Conservation (phyloP, 2,888 invertebrate species). For the Perizoma affinitatum region DNA sequence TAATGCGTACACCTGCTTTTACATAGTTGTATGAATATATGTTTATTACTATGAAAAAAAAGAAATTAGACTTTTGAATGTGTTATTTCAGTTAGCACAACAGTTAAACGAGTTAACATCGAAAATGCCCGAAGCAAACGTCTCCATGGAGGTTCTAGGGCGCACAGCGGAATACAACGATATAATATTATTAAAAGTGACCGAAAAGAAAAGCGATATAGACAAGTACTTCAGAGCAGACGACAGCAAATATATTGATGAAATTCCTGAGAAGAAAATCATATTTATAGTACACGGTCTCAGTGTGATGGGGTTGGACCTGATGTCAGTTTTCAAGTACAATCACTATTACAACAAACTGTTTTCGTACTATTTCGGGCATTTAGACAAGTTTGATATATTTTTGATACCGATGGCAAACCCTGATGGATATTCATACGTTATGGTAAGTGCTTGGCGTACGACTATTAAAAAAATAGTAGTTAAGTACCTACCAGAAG, state of each 20-base stretch:
- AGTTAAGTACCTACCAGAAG: no score
- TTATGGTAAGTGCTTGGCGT: conserved; percentile 20
- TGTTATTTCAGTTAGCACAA: conserved; percentile 47
- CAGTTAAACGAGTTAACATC: conserved; percentile 46
- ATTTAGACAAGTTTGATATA: conserved; percentile 71
- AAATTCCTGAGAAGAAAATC: conserved; percentile 63
- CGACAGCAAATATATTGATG: conserved; percentile 58
- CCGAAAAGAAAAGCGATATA: conserved; percentile 32
- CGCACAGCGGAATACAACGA: conserved; percentile 67
- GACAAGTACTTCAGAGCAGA: conserved; percentile 47
- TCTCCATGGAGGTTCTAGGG: conserved; percentile 53
- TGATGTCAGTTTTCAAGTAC: conserved; percentile 25
- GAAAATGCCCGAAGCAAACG: conserved; percentile 48
- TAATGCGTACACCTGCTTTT: no score
- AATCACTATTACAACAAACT: conserved; percentile 44
- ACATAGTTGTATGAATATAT: no score
- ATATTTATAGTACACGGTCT: conserved; percentile 72
- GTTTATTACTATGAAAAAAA: no score
- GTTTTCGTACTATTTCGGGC: conserved; percentile 54
- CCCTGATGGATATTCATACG: conserved; percentile 59
- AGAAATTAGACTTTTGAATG: neutral
- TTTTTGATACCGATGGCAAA: conserved; percentile 72
- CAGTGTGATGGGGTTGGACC: conserved; percentile 53
- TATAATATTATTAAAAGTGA: conserved; percentile 59
- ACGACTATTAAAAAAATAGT: no score